These are phyloP conservation scores for Discoglossus pictus DNA, from an alignment of 2,797 vertebrate genomes.

Conservation along the genomic window DNA sequence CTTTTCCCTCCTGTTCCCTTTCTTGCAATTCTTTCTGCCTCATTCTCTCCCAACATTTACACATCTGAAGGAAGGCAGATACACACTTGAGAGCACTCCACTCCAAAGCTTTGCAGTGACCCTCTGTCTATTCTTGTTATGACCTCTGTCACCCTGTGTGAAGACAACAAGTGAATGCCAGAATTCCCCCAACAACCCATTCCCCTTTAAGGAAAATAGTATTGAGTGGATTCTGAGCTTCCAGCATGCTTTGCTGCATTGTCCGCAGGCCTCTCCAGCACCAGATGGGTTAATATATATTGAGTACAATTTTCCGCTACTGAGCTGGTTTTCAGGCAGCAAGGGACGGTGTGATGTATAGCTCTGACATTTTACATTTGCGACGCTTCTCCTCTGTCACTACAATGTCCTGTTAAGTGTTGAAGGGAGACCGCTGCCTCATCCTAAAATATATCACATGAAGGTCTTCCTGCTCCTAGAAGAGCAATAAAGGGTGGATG, in stretches of 20 bases:
- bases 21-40: no score
- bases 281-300: slow-evolving; percentile 19
- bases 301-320: slow-evolving; percentile 65
- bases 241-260: no score
- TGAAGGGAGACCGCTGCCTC: slow-evolving; percentile 66
- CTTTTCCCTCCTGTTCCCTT: no score
- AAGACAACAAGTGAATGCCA: no score
- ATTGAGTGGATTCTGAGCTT: no score
- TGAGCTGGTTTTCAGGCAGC: slow-evolving; percentile 60
- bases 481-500: slow-evolving; percentile 77
- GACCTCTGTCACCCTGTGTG: no score
- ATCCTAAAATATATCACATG: slow-evolving; percentile 72
- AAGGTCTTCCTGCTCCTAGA: slow-evolving; percentile 66
- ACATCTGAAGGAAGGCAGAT: slow-evolving; percentile 1
- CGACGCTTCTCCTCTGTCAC: slow-evolving; percentile 73
- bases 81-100: no score
- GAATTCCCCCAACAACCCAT: no score
- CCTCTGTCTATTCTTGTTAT: no score
- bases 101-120: no score
- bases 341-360: slow-evolving; percentile 72
- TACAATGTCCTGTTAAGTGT: slow-evolving; percentile 59
- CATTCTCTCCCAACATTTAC: slow-evolving; percentile 24
- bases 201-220: no score
- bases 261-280: not conserved
- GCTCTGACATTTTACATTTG: slow-evolving; percentile 70